Percentiles rank a stretch among this genome's conserved stretches.
Evolutionary conservation across 2,797 vertebrate genomes (phyloP).

Genomic region (Aphelocoma californica): DNA sequence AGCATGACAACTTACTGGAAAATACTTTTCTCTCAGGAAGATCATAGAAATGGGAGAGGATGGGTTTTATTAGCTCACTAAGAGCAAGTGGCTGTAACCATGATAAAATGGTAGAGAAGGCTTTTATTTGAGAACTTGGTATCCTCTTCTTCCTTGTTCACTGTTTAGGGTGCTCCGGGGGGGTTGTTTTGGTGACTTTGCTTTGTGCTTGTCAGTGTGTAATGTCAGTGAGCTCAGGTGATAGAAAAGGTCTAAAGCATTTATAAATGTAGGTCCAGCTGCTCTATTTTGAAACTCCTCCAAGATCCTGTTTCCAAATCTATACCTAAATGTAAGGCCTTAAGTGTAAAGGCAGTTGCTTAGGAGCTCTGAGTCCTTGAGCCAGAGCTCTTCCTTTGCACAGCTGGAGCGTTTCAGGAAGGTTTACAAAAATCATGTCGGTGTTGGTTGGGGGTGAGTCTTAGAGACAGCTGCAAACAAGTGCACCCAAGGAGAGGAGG

Average conservation of each 20-base stretch:
- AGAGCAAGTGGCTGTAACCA: not conserved
- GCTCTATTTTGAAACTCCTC: not conserved
- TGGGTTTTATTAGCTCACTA: not conserved
- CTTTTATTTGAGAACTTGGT: not conserved
- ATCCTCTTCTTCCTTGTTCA: accelerated
- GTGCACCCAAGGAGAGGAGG: not conserved
- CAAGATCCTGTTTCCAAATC: not conserved
- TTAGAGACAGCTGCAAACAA: not conserved
- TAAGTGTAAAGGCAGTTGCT: not conserved
- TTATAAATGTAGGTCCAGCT: not conserved
- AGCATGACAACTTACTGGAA: not conserved
- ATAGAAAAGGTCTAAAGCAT: not conserved
- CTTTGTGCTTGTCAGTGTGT: not conserved
- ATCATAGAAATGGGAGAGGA: not conserved
- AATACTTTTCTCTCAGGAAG: not conserved
- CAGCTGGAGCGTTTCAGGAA: not conserved
- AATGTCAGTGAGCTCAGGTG: not conserved
- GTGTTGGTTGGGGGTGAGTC: not conserved
- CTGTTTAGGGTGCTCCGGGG: not conserved
- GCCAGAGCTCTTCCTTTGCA: not conserved
- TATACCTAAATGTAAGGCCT: not conserved
- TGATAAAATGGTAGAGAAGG: not conserved
- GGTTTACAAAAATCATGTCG: not conserved
- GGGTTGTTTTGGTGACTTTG: not conserved
- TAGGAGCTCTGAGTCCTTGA: not conserved